phyloP scores from a whole-genome alignment of 1,140 invertebrate genomes.

The Marisa cornuarietis region DNA sequence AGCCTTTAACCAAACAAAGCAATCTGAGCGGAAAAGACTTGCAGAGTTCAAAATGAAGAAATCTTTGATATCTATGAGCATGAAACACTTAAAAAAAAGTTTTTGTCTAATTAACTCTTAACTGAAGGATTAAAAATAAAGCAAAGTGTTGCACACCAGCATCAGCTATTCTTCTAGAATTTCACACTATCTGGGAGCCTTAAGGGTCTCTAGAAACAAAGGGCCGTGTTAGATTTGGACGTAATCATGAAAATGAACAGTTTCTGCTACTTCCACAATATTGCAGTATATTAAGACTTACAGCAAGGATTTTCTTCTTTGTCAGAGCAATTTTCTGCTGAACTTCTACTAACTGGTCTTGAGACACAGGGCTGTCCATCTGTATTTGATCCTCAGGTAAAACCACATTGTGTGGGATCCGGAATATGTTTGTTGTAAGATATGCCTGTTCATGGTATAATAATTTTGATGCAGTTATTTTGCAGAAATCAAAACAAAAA shows the following conservation, averaged over 20 bases:
- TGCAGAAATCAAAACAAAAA: too few species aligned
- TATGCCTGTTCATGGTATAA: constrained; percentile 31
- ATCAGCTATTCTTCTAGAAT: background rate
- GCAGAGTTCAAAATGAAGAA: background rate
- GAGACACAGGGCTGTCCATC: constrained; percentile 17
- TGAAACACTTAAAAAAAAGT: background rate
- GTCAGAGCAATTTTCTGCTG: constrained; percentile 29
- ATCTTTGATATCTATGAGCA: background rate
- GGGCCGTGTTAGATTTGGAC: background rate
- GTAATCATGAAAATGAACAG: background rate
- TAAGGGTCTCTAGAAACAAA: too few species aligned
- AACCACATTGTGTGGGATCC: constrained; percentile 37
- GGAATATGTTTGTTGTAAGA: constrained; percentile 40
- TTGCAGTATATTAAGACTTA: constrained; percentile 17
- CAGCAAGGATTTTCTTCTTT: constrained; percentile 40
- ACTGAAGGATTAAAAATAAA: background rate
- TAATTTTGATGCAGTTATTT: too few species aligned
- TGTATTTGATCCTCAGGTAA: constrained; percentile 46
- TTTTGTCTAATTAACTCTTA: background rate
- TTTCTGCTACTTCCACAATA: background rate
- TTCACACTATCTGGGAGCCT: background rate
- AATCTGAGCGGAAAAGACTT: background rate
- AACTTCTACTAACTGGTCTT: constrained; percentile 29
- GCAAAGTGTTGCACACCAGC: background rate
- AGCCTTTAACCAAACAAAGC: background rate